phyloP scores from a whole-genome alignment of 2,113 vertebrate species.

The Antechinus flavipes region DNA sequence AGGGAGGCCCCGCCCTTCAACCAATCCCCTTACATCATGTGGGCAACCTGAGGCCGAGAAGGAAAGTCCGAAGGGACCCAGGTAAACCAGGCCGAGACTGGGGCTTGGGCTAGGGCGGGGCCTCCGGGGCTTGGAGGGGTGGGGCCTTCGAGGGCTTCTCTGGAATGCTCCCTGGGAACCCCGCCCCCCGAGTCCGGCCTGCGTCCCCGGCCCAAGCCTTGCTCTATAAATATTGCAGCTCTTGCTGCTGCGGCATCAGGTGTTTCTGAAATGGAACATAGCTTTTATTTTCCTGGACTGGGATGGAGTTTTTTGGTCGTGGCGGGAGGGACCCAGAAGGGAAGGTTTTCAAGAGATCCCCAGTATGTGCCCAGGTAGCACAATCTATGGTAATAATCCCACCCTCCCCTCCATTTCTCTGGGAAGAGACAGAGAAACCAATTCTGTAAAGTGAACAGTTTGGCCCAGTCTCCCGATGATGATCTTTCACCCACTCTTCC shows the following conservation, averaged over 20 bases:
- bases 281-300: not conserved
- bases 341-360: not conserved
- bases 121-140: not conserved
- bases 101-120: constrained; percentile 68
- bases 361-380: not conserved
- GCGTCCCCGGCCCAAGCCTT: not conserved
- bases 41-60: constrained; percentile 59
- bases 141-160: not conserved
- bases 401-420: not conserved
- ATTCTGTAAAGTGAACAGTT: not conserved
- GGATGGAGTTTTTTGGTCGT: not conserved
- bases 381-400: not conserved
- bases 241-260: constrained; percentile 1
- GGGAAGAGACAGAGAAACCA: not conserved
- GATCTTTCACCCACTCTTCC: constrained; percentile 24
- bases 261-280: not conserved
- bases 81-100: constrained; percentile 14
- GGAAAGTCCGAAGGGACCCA: constrained; percentile 36
- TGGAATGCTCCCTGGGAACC: not conserved
- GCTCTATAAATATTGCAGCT: constrained; percentile 64
- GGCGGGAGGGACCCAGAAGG: not conserved
- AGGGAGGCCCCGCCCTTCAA: constrained; percentile 81
- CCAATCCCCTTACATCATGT: constrained; percentile 78
- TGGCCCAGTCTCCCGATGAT: not conserved
- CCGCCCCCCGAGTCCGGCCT: not conserved